Conservation (phyloP, 1,140 invertebrate genomes). For the Drosophila nikananu region DNA sequence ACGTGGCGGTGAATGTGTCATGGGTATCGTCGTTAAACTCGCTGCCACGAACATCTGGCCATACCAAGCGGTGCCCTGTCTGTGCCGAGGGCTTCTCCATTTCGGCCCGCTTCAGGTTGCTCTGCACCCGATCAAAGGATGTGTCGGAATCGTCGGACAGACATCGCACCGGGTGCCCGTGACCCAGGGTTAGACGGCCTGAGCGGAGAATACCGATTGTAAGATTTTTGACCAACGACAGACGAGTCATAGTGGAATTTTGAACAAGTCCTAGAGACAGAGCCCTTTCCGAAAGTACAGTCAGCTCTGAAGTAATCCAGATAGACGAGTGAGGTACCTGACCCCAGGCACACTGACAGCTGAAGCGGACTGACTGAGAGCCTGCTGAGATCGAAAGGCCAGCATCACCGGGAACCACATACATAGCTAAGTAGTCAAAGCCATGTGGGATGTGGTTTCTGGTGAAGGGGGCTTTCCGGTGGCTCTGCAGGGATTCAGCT, state of each 20-base stretch:
- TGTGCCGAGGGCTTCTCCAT: not conserved
- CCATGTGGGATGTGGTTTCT: not conserved
- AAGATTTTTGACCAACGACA: not conserved
- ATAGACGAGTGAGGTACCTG: not conserved
- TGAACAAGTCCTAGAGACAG: not conserved
- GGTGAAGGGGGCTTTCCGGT: not conserved
- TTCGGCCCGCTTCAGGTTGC: not conserved
- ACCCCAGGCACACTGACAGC: not conserved
- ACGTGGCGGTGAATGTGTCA: slow-evolving; percentile 12
- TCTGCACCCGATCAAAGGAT: no score
- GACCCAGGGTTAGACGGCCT: no score
- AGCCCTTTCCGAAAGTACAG: not conserved
- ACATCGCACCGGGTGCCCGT: not conserved
- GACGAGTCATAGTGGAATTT: slow-evolving; percentile 38
- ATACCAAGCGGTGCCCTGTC: not conserved
- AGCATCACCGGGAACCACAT: slow-evolving; percentile 2
- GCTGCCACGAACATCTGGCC: not conserved
- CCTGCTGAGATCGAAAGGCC: slow-evolving; percentile 9
- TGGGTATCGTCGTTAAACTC: not conserved
- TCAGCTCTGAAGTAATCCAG: not conserved
- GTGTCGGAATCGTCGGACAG: slow-evolving; percentile 15
- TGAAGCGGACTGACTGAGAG: not conserved
- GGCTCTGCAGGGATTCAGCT: not conserved
- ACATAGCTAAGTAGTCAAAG: no score
- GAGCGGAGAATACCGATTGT: not conserved